Percentiles rank a stretch among this genome's conserved stretches.
These are phyloP conservation scores for Lycorma delicatula DNA, from an alignment of 1,140 invertebrate genomes.

Conservation along the genomic window DNA sequence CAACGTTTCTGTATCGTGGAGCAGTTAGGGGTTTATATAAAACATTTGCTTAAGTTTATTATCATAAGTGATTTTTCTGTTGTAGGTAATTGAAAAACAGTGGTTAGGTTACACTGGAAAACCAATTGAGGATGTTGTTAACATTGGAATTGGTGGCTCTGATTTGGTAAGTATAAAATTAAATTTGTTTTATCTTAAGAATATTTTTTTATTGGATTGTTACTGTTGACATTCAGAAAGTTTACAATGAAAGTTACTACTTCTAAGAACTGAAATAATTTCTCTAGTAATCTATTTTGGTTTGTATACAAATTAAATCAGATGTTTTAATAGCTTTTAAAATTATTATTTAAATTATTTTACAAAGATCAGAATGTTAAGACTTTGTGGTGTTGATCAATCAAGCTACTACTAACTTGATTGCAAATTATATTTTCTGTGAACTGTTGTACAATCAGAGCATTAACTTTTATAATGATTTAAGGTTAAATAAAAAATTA, in stretches of 20 bases:
- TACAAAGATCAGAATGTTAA: no score
- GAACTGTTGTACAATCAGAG: no score
- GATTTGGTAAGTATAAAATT: conserved; percentile 72
- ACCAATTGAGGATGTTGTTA: conserved; percentile 94
- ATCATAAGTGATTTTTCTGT: not conserved
- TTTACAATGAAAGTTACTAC: not conserved
- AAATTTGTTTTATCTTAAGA: not conserved
- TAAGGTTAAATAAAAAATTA: no score
- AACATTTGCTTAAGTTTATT: not conserved
- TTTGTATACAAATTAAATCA: no score
- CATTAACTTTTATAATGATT: no score
- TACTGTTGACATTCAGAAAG: not conserved
- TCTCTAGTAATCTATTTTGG: not conserved
- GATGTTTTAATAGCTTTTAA: no score
- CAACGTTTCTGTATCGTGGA: not conserved
- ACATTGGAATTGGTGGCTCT: conserved; percentile 99
- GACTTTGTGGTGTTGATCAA: no score
- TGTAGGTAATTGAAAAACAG: conserved; percentile 52
- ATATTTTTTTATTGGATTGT: not conserved
- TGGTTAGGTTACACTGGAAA: conserved; percentile 92
- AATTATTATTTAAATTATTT: no score
- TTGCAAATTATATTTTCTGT: no score
- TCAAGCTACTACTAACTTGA: no score
- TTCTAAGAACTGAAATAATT: not conserved
- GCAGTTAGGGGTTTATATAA: not conserved